A percentile compares a stretch with the other conserved stretches of the same genome.
Evolutionary conservation across 2,113 vertebrate genomes (phyloP).

Genomic region (Scartelaos histophorus): DNA sequence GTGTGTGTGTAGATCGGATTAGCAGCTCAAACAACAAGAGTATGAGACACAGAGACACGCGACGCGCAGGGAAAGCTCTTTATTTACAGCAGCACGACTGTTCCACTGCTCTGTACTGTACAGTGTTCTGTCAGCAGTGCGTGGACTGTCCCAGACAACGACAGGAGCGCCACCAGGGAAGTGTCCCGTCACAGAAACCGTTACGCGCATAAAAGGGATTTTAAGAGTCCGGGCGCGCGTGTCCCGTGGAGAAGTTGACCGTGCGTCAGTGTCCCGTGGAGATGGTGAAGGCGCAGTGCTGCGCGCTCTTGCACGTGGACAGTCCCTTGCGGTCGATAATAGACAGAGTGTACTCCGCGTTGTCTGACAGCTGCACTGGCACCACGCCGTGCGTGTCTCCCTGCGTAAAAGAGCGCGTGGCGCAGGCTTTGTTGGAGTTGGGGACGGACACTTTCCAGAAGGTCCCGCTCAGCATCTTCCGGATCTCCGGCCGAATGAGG

Average conservation of each 20-base stretch:
- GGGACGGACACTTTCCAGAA: slow-evolving; percentile 71
- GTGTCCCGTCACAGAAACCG: too few relatives aligned
- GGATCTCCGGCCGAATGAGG: slow-evolving; percentile 79
- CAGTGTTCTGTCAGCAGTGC: not conserved
- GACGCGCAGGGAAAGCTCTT: not conserved
- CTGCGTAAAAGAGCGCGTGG: slow-evolving; percentile 62
- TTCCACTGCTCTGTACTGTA: not conserved
- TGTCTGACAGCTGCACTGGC: slow-evolving; percentile 59
- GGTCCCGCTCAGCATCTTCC: slow-evolving; percentile 72
- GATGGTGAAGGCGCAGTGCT: not conserved
- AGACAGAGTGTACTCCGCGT: slow-evolving; percentile 55
- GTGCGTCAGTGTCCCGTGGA: not conserved
- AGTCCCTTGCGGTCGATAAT: slow-evolving; percentile 52
- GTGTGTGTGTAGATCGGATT: too few relatives aligned
- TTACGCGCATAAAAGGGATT: not conserved
- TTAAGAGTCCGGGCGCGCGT: not conserved
- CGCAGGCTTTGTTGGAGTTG: slow-evolving; percentile 41
- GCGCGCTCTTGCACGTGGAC: slow-evolving; percentile 18
- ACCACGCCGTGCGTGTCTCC: slow-evolving; percentile 53
- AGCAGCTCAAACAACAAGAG: too few relatives aligned
- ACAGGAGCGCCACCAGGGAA: too few relatives aligned
- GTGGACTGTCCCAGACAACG: too few relatives aligned
- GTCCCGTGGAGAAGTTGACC: too few relatives aligned
- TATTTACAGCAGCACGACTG: not conserved
- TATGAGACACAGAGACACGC: not conserved